Conservation (phyloP, 2,888 invertebrate species). For the Drosophila stalkeri region DNA sequence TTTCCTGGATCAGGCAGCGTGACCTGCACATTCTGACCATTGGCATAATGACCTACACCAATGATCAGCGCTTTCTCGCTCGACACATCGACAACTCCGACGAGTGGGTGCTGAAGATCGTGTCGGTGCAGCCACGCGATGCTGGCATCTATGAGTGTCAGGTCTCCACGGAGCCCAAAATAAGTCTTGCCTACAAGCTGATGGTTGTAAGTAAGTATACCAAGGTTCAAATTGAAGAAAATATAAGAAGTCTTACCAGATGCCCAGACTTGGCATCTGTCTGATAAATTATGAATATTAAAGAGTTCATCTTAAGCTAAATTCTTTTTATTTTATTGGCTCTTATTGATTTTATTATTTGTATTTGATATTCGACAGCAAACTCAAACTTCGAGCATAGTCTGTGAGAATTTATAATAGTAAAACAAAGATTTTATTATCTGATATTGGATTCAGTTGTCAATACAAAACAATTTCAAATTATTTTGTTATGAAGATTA, state of each 20-base stretch:
- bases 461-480: too few relatives aligned
- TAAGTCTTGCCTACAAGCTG: conserved; percentile 90
- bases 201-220: conserved; percentile 90
- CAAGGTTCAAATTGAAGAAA: neutral
- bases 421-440: neutral
- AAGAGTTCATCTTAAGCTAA: too few relatives aligned
- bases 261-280: too few relatives aligned
- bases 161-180: conserved; percentile 92
- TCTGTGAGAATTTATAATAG: too few relatives aligned
- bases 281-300: too few relatives aligned
- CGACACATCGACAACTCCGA: conserved; percentile 90
- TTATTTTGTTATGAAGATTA: too few relatives aligned
- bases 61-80: conserved; percentile 90
- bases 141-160: conserved; percentile 91
- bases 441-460: too few relatives aligned
- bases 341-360: too few relatives aligned
- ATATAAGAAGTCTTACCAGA: too few relatives aligned
- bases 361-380: too few relatives aligned
- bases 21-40: conserved; percentile 92
- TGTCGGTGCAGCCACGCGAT: conserved; percentile 89
- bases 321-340: too few relatives aligned
- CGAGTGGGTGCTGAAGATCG: conserved; percentile 90
- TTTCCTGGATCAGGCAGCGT: conserved; percentile 94
- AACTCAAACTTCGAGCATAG: too few relatives aligned
- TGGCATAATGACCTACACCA: conserved; percentile 90